phyloP scores from a whole-genome alignment of 1,140 invertebrate species.

The Bombyx mori region DNA sequence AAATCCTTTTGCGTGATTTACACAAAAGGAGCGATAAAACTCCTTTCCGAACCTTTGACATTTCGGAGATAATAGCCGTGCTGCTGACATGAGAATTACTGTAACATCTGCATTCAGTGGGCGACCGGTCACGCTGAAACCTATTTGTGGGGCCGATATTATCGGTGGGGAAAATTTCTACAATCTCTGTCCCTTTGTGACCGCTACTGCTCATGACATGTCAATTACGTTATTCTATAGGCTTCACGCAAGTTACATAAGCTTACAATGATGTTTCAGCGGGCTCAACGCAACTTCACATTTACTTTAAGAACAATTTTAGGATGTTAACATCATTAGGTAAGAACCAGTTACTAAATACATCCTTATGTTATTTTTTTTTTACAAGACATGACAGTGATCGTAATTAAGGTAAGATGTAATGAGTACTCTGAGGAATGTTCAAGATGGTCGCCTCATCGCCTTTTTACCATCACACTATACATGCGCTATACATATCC shows the following conservation, averaged over 20 bases:
- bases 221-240: slow-evolving; percentile 60
- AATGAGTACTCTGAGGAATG: too few relatives aligned
- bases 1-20: too few relatives aligned
- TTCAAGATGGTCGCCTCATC: too few relatives aligned
- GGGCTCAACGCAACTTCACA: slow-evolving; percentile 6
- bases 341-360: not conserved
- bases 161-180: slow-evolving; percentile 56
- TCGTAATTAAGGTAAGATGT: too few relatives aligned
- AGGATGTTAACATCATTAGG: not conserved
- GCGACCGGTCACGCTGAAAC: slow-evolving; percentile 29
- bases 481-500: too few relatives aligned
- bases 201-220: slow-evolving; percentile 58
- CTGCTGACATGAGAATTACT: slow-evolving; percentile 15
- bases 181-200: slow-evolving; percentile 60
- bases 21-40: not conserved
- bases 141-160: slow-evolving; percentile 48
- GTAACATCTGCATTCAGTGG: slow-evolving; percentile 34
- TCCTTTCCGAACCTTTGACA: slow-evolving; percentile 1
- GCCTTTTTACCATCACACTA: too few relatives aligned
- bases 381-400: not conserved
- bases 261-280: slow-evolving; percentile 15
- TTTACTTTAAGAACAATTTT: not conserved
- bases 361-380: not conserved
- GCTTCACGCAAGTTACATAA: slow-evolving; percentile 5
- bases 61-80: slow-evolving; percentile 15